phyloP scores from a whole-genome alignment of 2,797 vertebrate species.

The Anabas testudineus region DNA sequence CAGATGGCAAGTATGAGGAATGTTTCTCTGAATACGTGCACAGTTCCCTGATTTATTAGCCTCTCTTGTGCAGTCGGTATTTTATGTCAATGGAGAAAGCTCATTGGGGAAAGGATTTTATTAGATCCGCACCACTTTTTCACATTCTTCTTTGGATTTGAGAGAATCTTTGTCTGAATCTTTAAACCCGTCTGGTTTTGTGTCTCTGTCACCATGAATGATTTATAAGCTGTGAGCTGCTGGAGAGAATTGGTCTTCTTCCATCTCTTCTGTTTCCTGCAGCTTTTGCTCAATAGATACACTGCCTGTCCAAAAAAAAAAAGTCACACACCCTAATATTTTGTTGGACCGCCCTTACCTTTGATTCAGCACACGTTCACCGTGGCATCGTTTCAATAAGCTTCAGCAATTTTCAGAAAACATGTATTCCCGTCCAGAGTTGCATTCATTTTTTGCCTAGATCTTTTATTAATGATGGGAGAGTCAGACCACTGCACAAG shows the following conservation, averaged over 20 bases:
- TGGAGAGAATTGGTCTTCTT: constrained; percentile 27
- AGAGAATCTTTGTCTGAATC: constrained; percentile 48
- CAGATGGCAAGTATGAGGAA: constrained; percentile 32
- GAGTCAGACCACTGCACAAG: too few species aligned
- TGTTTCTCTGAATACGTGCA: constrained; percentile 24
- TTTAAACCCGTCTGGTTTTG: constrained; percentile 61
- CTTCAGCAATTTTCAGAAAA: too few species aligned
- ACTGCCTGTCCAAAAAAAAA: too few species aligned
- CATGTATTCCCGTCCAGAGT: too few species aligned
- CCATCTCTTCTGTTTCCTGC: constrained; percentile 25
- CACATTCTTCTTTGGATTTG: constrained; percentile 25
- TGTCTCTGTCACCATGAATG: constrained; percentile 56
- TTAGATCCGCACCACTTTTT: constrained; percentile 12
- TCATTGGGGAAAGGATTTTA: constrained; percentile 35
- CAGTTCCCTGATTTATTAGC: constrained; percentile 25
- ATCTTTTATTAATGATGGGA: too few species aligned
- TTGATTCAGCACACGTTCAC: too few species aligned
- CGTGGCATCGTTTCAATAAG: too few species aligned
- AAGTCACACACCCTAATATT: too few species aligned
- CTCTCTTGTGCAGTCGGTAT: neutral
- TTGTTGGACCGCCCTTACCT: too few species aligned
- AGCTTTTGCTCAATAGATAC: constrained; percentile 32
- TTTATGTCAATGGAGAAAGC: constrained; percentile 23
- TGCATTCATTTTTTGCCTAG: too few species aligned
- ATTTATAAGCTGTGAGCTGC: constrained; percentile 69